These are phyloP conservation scores for Zonitis immaculata DNA, from an alignment of 2,888 invertebrate genomes.

Conservation along the genomic window DNA sequence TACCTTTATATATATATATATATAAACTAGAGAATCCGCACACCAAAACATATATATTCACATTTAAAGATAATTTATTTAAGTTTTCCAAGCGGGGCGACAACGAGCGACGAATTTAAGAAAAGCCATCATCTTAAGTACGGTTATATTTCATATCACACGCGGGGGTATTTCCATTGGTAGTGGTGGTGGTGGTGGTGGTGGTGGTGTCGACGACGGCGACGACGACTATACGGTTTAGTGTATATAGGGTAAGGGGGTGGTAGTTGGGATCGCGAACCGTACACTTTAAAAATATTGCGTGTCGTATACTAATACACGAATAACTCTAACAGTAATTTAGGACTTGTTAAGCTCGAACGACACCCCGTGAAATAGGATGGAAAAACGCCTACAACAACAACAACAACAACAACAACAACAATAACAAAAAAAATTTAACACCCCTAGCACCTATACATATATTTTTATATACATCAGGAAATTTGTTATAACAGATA, in stretches of 20 bases:
- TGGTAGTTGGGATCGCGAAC: too few species aligned
- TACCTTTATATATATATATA: conserved; percentile 38
- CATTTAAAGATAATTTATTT: conserved; percentile 45
- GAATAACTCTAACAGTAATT: conserved; percentile 38
- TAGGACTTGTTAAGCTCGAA: conserved; percentile 36
- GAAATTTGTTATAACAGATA: too few species aligned
- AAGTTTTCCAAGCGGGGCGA: conserved; percentile 38
- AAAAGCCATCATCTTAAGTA: conserved; percentile 52
- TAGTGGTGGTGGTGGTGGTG: conserved; percentile 12
- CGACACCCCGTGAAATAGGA: conserved; percentile 26
- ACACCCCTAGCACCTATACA: too few species aligned
- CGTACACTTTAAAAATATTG: conserved; percentile 41
- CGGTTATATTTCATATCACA: conserved; percentile 50
- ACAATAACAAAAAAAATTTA: too few species aligned
- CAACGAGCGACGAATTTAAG: conserved; percentile 49
- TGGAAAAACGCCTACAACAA: conserved; percentile 17
- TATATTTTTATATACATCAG: too few species aligned
- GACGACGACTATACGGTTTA: too few species aligned
- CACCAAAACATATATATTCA: too few species aligned
- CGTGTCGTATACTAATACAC: conserved; percentile 43
- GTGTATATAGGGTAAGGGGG: too few species aligned
- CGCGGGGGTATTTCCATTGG: conserved; percentile 26
- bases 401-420: not conserved
- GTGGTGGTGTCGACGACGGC: conserved; percentile 13
- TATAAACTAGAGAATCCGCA: too few species aligned